A percentile compares a stretch with the other conserved stretches of the same genome.
Conservation (phyloP, 2,888 invertebrate species). For the Dastarcus helophoroides region DNA sequence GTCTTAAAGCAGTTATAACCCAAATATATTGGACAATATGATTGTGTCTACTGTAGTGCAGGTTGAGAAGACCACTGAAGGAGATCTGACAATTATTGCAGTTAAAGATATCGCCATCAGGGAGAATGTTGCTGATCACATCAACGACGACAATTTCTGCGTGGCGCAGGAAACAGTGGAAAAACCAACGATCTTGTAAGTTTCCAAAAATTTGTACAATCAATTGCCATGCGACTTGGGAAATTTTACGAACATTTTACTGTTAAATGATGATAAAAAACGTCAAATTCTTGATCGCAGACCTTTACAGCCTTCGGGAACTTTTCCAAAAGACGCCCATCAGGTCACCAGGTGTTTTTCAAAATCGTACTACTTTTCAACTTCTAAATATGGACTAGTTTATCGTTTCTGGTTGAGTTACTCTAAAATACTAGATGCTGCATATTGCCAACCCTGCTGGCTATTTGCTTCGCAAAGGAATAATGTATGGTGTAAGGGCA, state of each 20-base stretch:
- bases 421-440: slow-evolving; percentile 6
- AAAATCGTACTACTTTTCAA: slow-evolving; percentile 8
- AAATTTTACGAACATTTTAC: slow-evolving; percentile 11
- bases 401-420: slow-evolving; percentile 3
- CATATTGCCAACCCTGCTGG: slow-evolving; percentile 13
- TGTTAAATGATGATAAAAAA: slow-evolving; percentile 12
- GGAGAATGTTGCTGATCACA: slow-evolving; percentile 2
- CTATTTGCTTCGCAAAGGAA: slow-evolving; percentile 7
- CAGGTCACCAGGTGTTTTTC: slow-evolving; percentile 7
- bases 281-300: slow-evolving; percentile 11
- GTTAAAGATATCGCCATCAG: slow-evolving; percentile 4
- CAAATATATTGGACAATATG: too few species aligned
- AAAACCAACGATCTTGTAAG: slow-evolving; percentile 8
- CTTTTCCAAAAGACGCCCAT: slow-evolving; percentile 6
- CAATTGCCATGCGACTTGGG: slow-evolving; percentile 12
- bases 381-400: slow-evolving; percentile 7
- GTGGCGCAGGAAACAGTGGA: slow-evolving; percentile 5
- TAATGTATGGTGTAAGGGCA: slow-evolving; percentile 7
- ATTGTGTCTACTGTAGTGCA: not conserved
- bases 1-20: too few species aligned
- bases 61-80: slow-evolving; percentile 1
- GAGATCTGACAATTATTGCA: slow-evolving; percentile 3
- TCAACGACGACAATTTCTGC: too few species aligned
- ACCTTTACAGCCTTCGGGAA: slow-evolving; percentile 7
- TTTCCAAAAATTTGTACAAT: slow-evolving; percentile 11